These are phyloP conservation scores for Molorchus minor DNA, from an alignment of 2,888 invertebrate species.

Conservation along the genomic window DNA sequence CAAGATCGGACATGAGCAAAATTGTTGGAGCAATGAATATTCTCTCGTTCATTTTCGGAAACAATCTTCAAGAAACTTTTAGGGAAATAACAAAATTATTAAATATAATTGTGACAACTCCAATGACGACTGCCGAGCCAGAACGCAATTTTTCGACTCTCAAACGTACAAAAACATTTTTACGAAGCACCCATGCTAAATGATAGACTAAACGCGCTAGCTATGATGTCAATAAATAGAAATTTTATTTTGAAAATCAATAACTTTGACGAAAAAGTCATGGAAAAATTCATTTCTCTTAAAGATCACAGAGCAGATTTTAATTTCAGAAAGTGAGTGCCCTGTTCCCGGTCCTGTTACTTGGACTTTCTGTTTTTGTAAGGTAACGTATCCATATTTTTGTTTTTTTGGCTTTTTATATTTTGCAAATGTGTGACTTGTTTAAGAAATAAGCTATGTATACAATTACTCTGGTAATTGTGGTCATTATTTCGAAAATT, in stretches of 20 bases:
- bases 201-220: conserved; percentile 3
- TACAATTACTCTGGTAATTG: too few relatives aligned
- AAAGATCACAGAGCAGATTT: too few relatives aligned
- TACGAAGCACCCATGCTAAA: not conserved
- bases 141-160: conserved; percentile 4
- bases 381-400: too few relatives aligned
- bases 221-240: conserved; percentile 5
- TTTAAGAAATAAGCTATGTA: too few relatives aligned
- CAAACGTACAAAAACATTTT: not conserved
- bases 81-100: not conserved
- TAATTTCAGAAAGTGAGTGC: too few relatives aligned
- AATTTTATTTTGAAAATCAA: not conserved
- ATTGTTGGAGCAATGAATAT: not conserved
- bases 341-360: too few relatives aligned
- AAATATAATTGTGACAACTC: conserved; percentile 7
- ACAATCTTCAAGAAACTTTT: not conserved
- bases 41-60: not conserved
- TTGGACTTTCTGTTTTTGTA: too few relatives aligned
- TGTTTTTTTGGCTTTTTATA: too few relatives aligned
- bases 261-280: conserved; percentile 7
- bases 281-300: not conserved
- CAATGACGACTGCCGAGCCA: conserved; percentile 1
- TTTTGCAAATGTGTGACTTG: too few relatives aligned
- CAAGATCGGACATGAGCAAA: not conserved
- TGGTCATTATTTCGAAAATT: too few relatives aligned